Conservation (phyloP, 1,140 invertebrate species). For the Conus betulinus region DNA sequence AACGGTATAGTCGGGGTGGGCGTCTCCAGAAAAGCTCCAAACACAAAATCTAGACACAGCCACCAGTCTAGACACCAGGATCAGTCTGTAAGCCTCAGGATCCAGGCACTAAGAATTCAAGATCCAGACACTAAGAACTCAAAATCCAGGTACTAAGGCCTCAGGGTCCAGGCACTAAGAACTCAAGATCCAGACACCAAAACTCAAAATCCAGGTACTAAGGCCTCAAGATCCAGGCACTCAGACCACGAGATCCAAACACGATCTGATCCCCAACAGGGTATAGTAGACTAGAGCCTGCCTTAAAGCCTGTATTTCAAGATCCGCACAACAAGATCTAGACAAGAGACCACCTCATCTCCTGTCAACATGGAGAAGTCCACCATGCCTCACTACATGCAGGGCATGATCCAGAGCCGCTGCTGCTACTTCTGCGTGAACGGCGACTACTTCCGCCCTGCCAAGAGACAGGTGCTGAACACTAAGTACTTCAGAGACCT, state of each 20-base stretch:
- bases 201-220: too few species aligned
- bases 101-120: too few species aligned
- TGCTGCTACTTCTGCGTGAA: slow-evolving; percentile 22
- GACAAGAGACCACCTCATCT: background rate
- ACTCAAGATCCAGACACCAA: too few species aligned
- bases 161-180: too few species aligned
- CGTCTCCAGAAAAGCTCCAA: too few species aligned
- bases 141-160: too few species aligned
- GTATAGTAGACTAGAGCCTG: background rate
- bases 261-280: background rate
- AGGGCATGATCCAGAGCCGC: background rate
- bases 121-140: too few species aligned
- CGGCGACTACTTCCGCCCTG: slow-evolving; percentile 7
- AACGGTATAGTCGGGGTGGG: too few species aligned
- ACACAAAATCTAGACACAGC: too few species aligned
- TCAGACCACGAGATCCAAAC: background rate
- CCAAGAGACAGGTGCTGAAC: slow-evolving; percentile 22
- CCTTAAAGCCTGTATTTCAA: background rate
- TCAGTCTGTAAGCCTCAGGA: too few species aligned
- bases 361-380: background rate
- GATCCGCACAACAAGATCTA: background rate
- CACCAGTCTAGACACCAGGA: too few species aligned
- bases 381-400: slow-evolving; percentile 26
- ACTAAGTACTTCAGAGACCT: background rate
- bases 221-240: background rate